A percentile compares a stretch with the other conserved stretches of the same genome.
Evolutionary conservation across 2,888 invertebrate species (phyloP).

Genomic region (Machimus atricapillus): DNA sequence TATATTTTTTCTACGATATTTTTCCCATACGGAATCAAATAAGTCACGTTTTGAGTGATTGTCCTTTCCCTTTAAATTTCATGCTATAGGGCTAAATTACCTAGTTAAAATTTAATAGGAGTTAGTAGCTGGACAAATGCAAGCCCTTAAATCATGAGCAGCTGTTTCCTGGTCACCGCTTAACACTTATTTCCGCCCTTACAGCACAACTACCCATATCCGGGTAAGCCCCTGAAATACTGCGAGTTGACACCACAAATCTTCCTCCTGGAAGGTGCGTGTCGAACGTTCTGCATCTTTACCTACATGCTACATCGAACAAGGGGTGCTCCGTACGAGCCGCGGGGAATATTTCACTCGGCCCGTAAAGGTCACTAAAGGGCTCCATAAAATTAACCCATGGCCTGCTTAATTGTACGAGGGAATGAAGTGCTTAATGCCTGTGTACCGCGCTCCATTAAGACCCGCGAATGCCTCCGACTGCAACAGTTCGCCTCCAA

Average conservation of each 20-base stretch:
- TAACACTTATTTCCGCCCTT: background rate
- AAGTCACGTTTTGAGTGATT: no score
- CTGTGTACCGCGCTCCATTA: conserved; percentile 24
- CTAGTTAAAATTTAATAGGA: background rate
- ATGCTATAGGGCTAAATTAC: background rate
- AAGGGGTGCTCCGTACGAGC: background rate
- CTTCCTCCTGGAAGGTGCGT: background rate
- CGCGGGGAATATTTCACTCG: conserved; percentile 35
- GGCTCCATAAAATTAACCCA: conserved; percentile 43
- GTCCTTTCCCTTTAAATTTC: no score
- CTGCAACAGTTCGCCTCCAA: conserved; percentile 2
- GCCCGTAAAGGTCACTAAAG: conserved; percentile 38
- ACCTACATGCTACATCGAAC: background rate
- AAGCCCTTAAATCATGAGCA: background rate
- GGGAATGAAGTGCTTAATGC: conserved; percentile 44
- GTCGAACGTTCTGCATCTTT: background rate
- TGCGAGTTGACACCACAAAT: background rate
- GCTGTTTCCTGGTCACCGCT: background rate
- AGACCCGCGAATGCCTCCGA: background rate
- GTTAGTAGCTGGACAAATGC: background rate
- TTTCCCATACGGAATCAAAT: no score
- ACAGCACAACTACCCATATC: background rate
- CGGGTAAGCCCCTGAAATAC: background rate
- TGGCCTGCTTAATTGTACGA: conserved; percentile 37
- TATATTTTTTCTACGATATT: no score